Conservation (phyloP, 2,888 invertebrate species). For the Coenonympha glycerion region DNA sequence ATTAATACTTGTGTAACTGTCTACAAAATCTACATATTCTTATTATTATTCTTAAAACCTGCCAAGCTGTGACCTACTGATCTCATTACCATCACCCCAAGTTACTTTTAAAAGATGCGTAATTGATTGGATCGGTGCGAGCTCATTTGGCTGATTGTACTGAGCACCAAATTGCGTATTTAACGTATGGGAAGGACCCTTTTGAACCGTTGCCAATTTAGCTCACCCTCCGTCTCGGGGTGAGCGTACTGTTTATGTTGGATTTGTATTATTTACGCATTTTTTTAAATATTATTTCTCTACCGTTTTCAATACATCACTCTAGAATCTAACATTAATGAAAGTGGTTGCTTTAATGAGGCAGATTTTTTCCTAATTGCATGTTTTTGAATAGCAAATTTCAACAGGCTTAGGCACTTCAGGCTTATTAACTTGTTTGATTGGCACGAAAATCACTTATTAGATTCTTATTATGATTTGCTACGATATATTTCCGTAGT, state of each 20-base stretch:
- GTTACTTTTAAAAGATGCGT: constrained; percentile 54
- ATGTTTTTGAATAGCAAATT: not conserved
- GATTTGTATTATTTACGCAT: constrained; percentile 51
- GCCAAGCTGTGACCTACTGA: constrained; percentile 49
- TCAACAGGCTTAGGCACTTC: no score
- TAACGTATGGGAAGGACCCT: constrained; percentile 70
- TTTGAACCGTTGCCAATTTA: constrained; percentile 68
- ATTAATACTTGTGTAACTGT: no score
- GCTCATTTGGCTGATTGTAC: constrained; percentile 72
- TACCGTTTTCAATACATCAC: not conserved
- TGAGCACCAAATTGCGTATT: constrained; percentile 69
- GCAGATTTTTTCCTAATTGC: not conserved
- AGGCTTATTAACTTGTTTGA: not conserved
- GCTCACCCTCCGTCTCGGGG: constrained; percentile 34
- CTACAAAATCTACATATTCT: no score
- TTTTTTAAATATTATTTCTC: constrained; percentile 24
- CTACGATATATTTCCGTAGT: no score
- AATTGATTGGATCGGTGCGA: constrained; percentile 69
- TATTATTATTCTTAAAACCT: constrained; percentile 2
- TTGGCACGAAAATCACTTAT: no score
- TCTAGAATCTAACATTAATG: not conserved
- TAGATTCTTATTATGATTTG: no score
- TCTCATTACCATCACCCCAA: constrained; percentile 39
- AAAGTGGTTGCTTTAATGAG: not conserved
- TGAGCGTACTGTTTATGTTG: constrained; percentile 54